phyloP scores from a whole-genome alignment of 2,888 invertebrate species.

The Amphimallon solstitiale region DNA sequence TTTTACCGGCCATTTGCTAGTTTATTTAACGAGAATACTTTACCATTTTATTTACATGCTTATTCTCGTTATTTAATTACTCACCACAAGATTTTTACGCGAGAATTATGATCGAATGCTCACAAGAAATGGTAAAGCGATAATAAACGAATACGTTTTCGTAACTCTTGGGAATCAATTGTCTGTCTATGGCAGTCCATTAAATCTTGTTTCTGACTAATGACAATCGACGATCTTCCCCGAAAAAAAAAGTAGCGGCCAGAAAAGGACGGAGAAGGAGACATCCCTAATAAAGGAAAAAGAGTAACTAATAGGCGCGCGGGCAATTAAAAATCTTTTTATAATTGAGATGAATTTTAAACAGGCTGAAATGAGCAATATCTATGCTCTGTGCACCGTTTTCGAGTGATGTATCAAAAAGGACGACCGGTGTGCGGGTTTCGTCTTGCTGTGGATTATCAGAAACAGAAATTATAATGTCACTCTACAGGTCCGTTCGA shows the following conservation, averaged over 20 bases:
- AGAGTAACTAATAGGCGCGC: slow-evolving; percentile 52
- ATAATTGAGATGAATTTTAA: slow-evolving; percentile 61
- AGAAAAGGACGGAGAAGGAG: no score
- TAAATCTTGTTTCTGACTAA: not conserved
- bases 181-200: not conserved
- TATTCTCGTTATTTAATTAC: no score
- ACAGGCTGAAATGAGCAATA: slow-evolving; percentile 60
- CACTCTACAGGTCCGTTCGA: not conserved
- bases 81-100: no score
- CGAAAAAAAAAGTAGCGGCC: not conserved
- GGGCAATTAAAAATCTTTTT: slow-evolving; percentile 63
- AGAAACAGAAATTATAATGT: slow-evolving; percentile 16
- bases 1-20: no score
- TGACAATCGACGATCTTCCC: not conserved
- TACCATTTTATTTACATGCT: no score
- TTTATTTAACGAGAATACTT: no score
- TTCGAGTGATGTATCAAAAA: slow-evolving; percentile 57
- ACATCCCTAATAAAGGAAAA: slow-evolving; percentile 38
- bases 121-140: no score
- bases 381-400: slow-evolving; percentile 57
- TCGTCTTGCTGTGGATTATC: slow-evolving; percentile 28
- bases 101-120: no score
- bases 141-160: no score
- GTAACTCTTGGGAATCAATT: no score
- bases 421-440: slow-evolving; percentile 46